Percentiles rank a stretch among this genome's conserved stretches.
Evolutionary conservation across 2,888 invertebrate species (phyloP).

Genomic region (Oegoconia quadripuncta): DNA sequence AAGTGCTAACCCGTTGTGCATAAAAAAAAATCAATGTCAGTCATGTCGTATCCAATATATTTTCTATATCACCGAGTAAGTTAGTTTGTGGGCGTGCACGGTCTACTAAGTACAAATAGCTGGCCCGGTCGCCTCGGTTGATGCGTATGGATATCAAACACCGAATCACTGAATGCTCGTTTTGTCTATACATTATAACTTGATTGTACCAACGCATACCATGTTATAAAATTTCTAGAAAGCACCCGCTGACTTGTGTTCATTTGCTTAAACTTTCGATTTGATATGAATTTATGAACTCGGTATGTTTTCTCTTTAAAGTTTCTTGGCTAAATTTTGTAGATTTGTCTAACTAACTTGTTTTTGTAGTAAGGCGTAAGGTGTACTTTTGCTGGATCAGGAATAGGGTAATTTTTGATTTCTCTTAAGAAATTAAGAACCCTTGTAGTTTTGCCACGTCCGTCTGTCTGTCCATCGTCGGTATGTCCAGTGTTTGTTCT

Average conservation of each 20-base stretch:
- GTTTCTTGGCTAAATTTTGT: conserved; percentile 22
- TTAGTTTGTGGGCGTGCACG: conserved; percentile 48
- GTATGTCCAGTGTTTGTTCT: too few species aligned
- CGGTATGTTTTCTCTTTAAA: conserved; percentile 49
- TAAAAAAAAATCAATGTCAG: too few species aligned
- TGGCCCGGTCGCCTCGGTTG: conserved; percentile 35
- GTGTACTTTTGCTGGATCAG: too few species aligned
- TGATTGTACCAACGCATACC: conserved; percentile 25
- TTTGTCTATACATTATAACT: conserved; percentile 27
- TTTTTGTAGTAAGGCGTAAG: too few species aligned
- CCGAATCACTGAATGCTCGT: conserved; percentile 27
- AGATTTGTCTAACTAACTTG: too few species aligned
- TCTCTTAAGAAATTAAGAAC: too few species aligned
- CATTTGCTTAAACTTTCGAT: conserved; percentile 72
- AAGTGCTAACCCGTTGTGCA: too few species aligned
- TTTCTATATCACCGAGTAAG: not conserved
- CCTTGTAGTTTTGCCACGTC: too few species aligned
- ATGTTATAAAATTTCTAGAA: conserved; percentile 66
- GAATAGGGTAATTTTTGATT: too few species aligned
- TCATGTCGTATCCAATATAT: not conserved
- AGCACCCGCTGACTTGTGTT: conserved; percentile 56
- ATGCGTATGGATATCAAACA: conserved; percentile 31
- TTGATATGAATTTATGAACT: conserved; percentile 62
- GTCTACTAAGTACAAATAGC: conserved; percentile 58
- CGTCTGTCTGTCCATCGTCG: too few species aligned